Evolutionary conservation across 1,140 invertebrate genomes (phyloP).

Genomic region (Dolichoris vasculosae): DNA sequence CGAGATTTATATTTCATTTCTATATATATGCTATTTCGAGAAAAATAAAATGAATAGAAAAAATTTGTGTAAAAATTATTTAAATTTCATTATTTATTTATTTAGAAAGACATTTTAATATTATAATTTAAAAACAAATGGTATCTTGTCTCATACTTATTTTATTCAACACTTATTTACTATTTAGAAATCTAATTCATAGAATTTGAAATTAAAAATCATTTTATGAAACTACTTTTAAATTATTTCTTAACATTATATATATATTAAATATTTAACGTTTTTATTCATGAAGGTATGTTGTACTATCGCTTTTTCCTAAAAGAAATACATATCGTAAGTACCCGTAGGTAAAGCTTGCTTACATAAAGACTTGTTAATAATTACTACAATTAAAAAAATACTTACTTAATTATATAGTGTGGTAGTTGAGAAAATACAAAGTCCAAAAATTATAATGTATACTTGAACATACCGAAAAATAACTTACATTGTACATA

Average conservation of each 20-base stretch:
- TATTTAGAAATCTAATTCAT: not conserved
- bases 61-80: too few relatives aligned
- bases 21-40: too few relatives aligned
- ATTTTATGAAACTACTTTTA: not conserved
- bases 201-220: not conserved
- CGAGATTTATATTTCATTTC: too few relatives aligned
- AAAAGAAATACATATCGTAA: not conserved
- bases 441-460: conserved; percentile 23
- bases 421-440: conserved; percentile 26
- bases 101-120: too few relatives aligned
- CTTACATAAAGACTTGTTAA: conserved; percentile 30
- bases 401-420: conserved; percentile 41
- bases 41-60: too few relatives aligned
- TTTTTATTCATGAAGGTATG: not conserved
- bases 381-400: conserved; percentile 44
- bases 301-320: not conserved
- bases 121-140: not conserved
- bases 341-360: conserved; percentile 10
- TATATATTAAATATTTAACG: not conserved
- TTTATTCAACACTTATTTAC: not conserved
- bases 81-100: too few relatives aligned
- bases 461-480: conserved; percentile 22
- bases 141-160: not conserved
- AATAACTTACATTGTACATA: conserved; percentile 25
- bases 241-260: not conserved